Evolutionary conservation across 35 echinoderm and acorn worm genomes (phyloP).

Genomic region (Stichopus chloronotus): DNA sequence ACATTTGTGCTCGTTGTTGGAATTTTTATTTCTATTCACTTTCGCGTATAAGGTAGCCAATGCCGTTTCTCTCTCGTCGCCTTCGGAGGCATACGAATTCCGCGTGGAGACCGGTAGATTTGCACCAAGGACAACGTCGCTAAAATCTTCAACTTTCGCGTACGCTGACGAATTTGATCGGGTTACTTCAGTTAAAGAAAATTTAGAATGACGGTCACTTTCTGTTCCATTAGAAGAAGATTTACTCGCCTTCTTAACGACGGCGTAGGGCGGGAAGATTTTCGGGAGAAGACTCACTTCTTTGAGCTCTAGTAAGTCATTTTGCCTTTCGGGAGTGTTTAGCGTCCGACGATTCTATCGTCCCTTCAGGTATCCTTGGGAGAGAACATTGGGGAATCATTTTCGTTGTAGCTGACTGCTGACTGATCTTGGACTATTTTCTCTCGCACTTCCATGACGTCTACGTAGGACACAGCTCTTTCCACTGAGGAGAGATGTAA

Average conservation of each 20-base stretch:
- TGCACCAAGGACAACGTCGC: background rate
- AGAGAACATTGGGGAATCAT: constrained; percentile 1
- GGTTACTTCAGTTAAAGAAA: background rate
- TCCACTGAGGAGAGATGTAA: background rate
- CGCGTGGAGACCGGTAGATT: background rate
- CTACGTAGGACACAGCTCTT: constrained; percentile 11
- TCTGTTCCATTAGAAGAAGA: background rate
- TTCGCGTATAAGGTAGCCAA: constrained; percentile 1
- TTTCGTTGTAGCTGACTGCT: background rate
- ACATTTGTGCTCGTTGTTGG: background rate
- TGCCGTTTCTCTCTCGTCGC: background rate
- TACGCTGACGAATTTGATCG: background rate
- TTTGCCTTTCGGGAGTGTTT: background rate
- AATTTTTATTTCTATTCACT: constrained; percentile 32
- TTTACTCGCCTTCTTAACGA: background rate
- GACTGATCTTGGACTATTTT: background rate
- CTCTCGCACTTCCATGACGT: constrained; percentile 1
- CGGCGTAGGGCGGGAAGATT: background rate
- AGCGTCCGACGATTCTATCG: background rate
- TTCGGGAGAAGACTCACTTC: background rate
- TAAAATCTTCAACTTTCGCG: background rate
- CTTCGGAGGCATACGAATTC: background rate
- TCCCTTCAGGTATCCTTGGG: background rate
- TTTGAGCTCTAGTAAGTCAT: background rate
- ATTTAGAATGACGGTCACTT: background rate